Evolutionary conservation across 2,797 vertebrate species (phyloP).

Genomic region (Liasis olivaceus): DNA sequence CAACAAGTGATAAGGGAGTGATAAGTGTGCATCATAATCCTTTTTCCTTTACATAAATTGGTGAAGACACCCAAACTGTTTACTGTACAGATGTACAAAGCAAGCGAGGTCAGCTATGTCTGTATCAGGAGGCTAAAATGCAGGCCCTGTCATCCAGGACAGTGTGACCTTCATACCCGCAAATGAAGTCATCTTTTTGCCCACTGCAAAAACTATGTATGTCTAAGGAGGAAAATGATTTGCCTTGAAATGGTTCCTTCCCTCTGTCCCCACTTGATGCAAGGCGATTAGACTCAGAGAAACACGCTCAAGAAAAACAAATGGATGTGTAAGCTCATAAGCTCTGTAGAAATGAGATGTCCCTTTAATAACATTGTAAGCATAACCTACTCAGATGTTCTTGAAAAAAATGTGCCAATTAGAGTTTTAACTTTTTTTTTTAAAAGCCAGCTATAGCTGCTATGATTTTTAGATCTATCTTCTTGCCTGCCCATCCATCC

Average conservation of each 20-base stretch:
- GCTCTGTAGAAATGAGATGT: neutral
- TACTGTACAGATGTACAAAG: neutral
- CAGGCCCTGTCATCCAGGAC: neutral
- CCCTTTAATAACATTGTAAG: neutral
- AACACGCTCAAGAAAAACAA: neutral
- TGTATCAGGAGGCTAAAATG: neutral
- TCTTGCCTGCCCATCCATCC: too few relatives aligned
- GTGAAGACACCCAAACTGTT: neutral
- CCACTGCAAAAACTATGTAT: neutral
- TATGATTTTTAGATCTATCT: neutral
- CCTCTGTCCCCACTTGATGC: neutral
- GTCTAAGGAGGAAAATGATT: neutral
- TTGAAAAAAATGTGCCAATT: neutral
- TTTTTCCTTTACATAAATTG: neutral
- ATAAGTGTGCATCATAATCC: slow-evolving; percentile 3
- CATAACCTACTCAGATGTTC: neutral
- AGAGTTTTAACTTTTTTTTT: neutral
- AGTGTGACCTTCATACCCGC: neutral
- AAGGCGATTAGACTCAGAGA: neutral
- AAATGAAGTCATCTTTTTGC: neutral
- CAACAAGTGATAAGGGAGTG: slow-evolving; percentile 29
- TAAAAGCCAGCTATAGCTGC: neutral
- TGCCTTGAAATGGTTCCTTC: neutral
- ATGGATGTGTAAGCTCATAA: neutral
- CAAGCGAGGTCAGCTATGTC: neutral